Conservation (phyloP, 2,888 invertebrate species). For the Ormyrus thymus region DNA sequence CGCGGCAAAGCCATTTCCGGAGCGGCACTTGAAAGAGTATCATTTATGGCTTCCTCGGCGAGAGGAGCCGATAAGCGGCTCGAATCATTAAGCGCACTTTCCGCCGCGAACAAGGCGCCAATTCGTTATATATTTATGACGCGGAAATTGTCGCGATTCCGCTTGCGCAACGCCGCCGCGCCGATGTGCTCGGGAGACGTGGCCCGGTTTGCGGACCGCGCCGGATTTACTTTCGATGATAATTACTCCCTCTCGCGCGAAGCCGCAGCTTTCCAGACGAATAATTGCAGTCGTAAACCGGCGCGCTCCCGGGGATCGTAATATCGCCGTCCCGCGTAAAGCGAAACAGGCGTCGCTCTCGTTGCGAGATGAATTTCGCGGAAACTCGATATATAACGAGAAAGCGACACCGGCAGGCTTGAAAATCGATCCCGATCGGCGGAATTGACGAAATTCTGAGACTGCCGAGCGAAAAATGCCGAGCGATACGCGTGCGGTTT, state of each 20-base stretch:
- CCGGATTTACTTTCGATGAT: background rate
- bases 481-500: slow-evolving; percentile 17
- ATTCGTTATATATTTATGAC: slow-evolving; percentile 43
- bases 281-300: no score
- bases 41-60: slow-evolving; percentile 34
- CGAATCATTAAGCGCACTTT: background rate
- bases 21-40: background rate
- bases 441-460: slow-evolving; percentile 35
- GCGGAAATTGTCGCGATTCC: slow-evolving; percentile 40
- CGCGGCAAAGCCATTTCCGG: background rate
- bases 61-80: slow-evolving; percentile 6
- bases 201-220: background rate
- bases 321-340: background rate
- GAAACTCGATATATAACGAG: slow-evolving; percentile 20
- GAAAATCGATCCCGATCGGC: slow-evolving; percentile 37
- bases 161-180: background rate
- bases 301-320: no score
- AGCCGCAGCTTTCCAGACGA: no score
- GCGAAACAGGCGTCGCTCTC: background rate
- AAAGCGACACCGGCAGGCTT: slow-evolving; percentile 20
- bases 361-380: slow-evolving; percentile 1
- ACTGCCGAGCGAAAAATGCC: slow-evolving; percentile 1
- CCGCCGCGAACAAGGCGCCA: background rate
- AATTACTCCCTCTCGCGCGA: background rate
- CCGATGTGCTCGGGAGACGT: background rate